These are phyloP conservation scores for Atherinosoma microstoma DNA, from an alignment of 2,797 vertebrate genomes.

Conservation along the genomic window DNA sequence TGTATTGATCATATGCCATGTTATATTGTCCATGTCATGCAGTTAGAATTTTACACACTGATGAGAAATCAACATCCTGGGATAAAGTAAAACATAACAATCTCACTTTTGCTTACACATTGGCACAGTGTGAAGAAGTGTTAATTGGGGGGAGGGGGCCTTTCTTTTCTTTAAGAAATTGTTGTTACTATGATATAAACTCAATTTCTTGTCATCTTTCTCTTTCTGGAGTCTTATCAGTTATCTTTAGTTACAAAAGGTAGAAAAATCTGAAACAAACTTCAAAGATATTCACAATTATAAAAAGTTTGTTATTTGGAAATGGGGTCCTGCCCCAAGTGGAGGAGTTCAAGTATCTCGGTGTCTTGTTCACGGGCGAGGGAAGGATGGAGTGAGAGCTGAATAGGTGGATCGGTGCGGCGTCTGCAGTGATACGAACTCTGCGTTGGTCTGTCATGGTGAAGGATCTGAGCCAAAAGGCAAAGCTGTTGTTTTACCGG, in stretches of 20 bases:
- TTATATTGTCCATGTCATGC: background rate
- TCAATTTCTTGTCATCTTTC: background rate
- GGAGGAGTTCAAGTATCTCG: no score
- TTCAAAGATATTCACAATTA: background rate
- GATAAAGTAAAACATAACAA: background rate
- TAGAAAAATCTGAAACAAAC: background rate
- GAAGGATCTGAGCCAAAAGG: no score
- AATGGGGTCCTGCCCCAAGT: no score
- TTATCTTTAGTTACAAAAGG: background rate
- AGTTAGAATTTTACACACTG: background rate
- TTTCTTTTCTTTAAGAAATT: no score
- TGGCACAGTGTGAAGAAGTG: background rate
- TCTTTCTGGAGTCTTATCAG: background rate
- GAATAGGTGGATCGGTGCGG: no score
- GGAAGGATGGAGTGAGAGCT: no score
- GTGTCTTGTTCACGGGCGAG: no score
- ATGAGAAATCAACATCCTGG: background rate
- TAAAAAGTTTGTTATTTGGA: background rate
- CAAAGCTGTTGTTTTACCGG: no score
- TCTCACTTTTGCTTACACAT: background rate
- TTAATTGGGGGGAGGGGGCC: background rate
- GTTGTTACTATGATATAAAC: background rate
- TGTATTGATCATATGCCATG: background rate
- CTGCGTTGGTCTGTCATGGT: no score
- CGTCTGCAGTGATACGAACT: no score